phyloP scores from a whole-genome alignment of 2,797 vertebrate genomes.

The Buceros bicornis region DNA sequence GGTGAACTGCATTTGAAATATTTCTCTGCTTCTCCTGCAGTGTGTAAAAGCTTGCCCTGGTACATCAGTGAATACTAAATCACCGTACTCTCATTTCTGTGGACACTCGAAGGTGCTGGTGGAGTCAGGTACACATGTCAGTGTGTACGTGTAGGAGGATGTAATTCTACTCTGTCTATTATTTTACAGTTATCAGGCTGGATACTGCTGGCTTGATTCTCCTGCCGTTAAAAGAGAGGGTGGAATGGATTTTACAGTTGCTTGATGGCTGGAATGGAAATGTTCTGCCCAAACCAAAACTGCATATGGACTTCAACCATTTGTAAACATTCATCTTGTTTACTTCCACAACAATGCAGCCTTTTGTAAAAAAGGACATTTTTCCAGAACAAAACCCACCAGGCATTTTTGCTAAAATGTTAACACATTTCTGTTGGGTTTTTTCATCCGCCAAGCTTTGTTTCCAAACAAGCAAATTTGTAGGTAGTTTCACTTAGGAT shows the following conservation, averaged over 20 bases:
- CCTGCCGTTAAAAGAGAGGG: background rate
- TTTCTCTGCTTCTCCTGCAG: background rate
- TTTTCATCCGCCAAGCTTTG: background rate
- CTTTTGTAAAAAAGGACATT: background rate
- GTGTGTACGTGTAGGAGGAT: background rate
- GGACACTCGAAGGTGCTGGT: background rate
- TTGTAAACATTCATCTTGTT: conserved; percentile 38
- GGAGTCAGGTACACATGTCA: background rate
- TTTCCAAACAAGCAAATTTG: background rate
- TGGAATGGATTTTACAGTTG: background rate
- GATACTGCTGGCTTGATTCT: background rate
- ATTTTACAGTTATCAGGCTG: background rate
- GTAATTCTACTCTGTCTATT: background rate
- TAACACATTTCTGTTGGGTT: background rate
- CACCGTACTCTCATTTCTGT: background rate
- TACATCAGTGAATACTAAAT: background rate
- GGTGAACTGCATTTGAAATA: background rate
- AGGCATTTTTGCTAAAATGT: background rate
- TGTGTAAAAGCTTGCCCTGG: background rate
- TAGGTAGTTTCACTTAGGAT: conserved; percentile 1
- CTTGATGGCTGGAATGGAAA: conserved; percentile 24
- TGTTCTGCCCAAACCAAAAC: conserved; percentile 1
- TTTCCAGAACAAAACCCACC: background rate
- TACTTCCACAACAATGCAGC: background rate
- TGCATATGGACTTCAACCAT: background rate